Conservation (phyloP, 2,113 vertebrate genomes). For the Apeltes quadracus region DNA sequence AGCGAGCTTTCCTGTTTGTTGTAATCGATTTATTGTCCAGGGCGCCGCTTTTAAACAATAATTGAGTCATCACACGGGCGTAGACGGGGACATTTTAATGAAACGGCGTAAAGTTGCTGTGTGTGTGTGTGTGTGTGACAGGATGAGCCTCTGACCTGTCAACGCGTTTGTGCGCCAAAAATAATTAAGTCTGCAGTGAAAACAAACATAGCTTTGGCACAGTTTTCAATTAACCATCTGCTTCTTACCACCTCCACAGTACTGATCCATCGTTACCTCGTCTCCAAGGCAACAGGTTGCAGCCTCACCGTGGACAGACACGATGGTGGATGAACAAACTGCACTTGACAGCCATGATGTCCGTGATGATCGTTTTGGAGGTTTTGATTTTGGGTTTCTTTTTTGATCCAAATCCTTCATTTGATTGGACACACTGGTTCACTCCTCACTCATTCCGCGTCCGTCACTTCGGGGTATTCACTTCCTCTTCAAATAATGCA, state of each 20-base stretch:
- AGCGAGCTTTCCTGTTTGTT: slow-evolving; percentile 15
- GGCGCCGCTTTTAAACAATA: slow-evolving; percentile 34
- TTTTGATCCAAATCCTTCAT: slow-evolving; percentile 25
- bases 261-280: slow-evolving; percentile 41
- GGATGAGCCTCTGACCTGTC: slow-evolving; percentile 61
- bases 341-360: slow-evolving; percentile 28
- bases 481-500: slow-evolving; percentile 45
- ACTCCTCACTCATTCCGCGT: slow-evolving; percentile 49
- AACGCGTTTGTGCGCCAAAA: slow-evolving; percentile 41
- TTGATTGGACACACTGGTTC: slow-evolving; percentile 55
- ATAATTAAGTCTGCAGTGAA: slow-evolving; percentile 42
- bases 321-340: slow-evolving; percentile 39
- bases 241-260: slow-evolving; percentile 16
- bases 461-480: slow-evolving; percentile 28
- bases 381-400: slow-evolving; percentile 54
- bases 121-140: slow-evolving; percentile 47
- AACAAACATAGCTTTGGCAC: slow-evolving; percentile 44
- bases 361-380: neutral
- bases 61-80: slow-evolving; percentile 22
- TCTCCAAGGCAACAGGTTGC: slow-evolving; percentile 77
- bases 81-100: slow-evolving; percentile 12
- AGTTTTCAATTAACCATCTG: slow-evolving; percentile 58
- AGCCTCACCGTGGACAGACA: slow-evolving; percentile 24
- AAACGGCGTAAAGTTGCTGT: slow-evolving; percentile 37
- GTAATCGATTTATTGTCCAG: slow-evolving; percentile 45